phyloP scores from a whole-genome alignment of 2,888 invertebrate species.

The Drosophila testacea region DNA sequence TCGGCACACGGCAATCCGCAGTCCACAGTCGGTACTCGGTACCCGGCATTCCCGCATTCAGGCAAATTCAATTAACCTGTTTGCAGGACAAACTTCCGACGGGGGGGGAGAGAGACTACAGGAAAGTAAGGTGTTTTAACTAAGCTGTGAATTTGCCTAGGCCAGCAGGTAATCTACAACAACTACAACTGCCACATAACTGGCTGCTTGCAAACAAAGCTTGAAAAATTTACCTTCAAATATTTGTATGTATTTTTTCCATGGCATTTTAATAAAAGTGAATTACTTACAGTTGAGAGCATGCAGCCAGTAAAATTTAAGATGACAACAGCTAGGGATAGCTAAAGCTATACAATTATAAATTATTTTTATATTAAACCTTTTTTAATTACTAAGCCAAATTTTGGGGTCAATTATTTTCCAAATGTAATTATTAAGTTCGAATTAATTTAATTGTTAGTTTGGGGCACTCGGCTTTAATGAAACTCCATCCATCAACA shows the following conservation, averaged over 20 bases:
- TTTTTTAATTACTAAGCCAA: too few species aligned
- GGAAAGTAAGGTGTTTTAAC: slow-evolving; percentile 31
- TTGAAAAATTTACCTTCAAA: slow-evolving; percentile 17
- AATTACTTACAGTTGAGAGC: slow-evolving; percentile 44
- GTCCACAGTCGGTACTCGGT: background rate
- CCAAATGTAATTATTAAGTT: too few species aligned
- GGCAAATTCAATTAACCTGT: slow-evolving; percentile 72
- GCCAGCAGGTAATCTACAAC: slow-evolving; percentile 41
- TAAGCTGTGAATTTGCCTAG: slow-evolving; percentile 47
- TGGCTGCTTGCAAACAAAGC: slow-evolving; percentile 27
- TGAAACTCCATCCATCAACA: too few species aligned
- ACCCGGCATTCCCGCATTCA: slow-evolving; percentile 38
- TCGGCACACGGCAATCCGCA: slow-evolving; percentile 5
- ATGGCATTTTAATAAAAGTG: slow-evolving; percentile 49
- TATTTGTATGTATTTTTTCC: slow-evolving; percentile 9
- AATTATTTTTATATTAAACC: too few species aligned
- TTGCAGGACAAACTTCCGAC: slow-evolving; percentile 46
- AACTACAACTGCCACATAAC: slow-evolving; percentile 23
- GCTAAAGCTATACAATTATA: too few species aligned
- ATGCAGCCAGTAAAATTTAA: background rate
- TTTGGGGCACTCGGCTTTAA: too few species aligned
- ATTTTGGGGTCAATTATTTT: too few species aligned
- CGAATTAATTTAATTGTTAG: too few species aligned
- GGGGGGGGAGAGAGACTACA: slow-evolving; percentile 18
- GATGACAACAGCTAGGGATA: background rate